Base-by-base conservation (phyloP, 1,140 invertebrate genomes). In the Drosophila ambigua region DNA sequence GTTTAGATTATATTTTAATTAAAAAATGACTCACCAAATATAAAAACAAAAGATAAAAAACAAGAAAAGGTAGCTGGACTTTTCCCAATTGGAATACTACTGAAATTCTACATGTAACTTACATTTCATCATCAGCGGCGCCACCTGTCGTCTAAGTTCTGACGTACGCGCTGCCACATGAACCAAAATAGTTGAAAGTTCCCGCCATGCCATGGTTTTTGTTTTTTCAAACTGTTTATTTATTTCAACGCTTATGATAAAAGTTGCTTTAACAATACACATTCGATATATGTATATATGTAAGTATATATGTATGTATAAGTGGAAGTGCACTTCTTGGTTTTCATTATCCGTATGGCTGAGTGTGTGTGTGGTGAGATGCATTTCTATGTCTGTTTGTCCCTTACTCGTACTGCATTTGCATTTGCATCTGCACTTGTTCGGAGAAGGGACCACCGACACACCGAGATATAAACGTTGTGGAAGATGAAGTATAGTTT, bases 201-300 rank as follows among this genome's bases (percentile, higher is more conserved):
- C 50, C 26, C 35, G 35, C 35, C 11, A 5, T 13, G 9, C 54
- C 13, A 46, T 46, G 28, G 13, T 1, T n/a, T 26, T 11, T 23
- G 8, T 77, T 77, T 61, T 84, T 74, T 85, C 79, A 85, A 85
- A 85, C 82, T 68, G 65, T 87, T 87, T 85, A 87, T 87, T 87
- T 85, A 87, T 78, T 87, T 85, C 82, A 85, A 85, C 81, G 81
- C 81, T 85, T 87, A 87, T 81, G 64, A 77, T 87, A 75, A 85
- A 85, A 85, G 55, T 78, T 81, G 71, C 69, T 60, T 64, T 87
- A 85, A 85, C 82, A 85, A 81, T 81, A 87, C 79, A 81, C 73
- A 80, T 85, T 79, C 57, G 48, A 84, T 77, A 81, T 72, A 79
- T 71, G 55, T 72, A 73, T 72, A 20, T 13, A 68, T 74, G 62